phyloP scores from a whole-genome alignment of 2,113 vertebrate species.

The Ceyx melanurus region DNA sequence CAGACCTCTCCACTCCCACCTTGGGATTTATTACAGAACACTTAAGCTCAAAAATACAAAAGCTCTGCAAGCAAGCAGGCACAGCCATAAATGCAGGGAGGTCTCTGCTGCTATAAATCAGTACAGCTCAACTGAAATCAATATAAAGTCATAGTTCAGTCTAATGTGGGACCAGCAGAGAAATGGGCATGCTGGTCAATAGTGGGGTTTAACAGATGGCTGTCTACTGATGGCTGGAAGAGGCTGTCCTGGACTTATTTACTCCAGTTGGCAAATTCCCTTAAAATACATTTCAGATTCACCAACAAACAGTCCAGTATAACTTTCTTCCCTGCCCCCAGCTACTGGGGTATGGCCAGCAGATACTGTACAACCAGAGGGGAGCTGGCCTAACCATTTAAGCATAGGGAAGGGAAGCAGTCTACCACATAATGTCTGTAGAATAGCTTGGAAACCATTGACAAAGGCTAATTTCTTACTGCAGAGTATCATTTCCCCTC shows the following conservation, averaged over 20 bases:
- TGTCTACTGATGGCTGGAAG: not conserved
- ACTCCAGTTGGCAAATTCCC: not conserved
- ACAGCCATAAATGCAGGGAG: not conserved
- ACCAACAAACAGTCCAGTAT: not conserved
- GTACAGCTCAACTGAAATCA: not conserved
- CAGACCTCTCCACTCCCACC: not conserved
- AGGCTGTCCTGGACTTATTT: not conserved
- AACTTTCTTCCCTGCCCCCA: not conserved
- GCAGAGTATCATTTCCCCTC: not conserved
- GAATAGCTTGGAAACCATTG: slow-evolving; percentile 10
- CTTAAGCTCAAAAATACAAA: not conserved
- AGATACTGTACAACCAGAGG: slow-evolving; percentile 14
- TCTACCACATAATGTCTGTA: slow-evolving; percentile 2
- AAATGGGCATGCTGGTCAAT: fast-evolving
- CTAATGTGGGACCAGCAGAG: not conserved
- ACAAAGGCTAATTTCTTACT: slow-evolving; percentile 11
- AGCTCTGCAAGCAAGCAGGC: not conserved
- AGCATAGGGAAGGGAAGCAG: slow-evolving; percentile 11
- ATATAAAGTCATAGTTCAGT: not conserved
- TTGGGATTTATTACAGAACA: not conserved
- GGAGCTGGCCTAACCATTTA: not conserved
- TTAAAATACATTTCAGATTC: not conserved
- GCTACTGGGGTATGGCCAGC: slow-evolving; percentile 10
- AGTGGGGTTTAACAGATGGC: not conserved
- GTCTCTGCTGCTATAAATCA: not conserved